A percentile compares a stretch with the other conserved stretches of the same genome.
Evolutionary conservation across 2,888 invertebrate species (phyloP).

Genomic region (Colostygia pectinataria): DNA sequence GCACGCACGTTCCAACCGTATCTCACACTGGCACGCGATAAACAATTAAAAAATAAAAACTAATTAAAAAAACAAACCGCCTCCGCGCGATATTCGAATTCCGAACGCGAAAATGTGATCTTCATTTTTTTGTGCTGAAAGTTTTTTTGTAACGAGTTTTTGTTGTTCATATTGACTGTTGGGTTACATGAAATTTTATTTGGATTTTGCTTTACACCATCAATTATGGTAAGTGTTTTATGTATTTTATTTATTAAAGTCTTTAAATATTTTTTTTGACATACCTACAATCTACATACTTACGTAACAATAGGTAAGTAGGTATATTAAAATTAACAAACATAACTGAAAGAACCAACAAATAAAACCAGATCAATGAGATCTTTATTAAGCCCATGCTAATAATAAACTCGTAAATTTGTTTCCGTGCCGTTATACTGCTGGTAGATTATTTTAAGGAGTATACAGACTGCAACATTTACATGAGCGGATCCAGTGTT

Average conservation of each 20-base stretch:
- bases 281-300: no score
- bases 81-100: constrained; percentile 38
- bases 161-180: constrained; percentile 36
- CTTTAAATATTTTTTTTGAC: no score
- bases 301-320: no score
- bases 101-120: constrained; percentile 43
- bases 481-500: neutral
- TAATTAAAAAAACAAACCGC: constrained; percentile 36
- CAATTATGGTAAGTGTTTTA: constrained; percentile 32
- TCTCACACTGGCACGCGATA: constrained; percentile 50
- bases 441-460: constrained; percentile 11
- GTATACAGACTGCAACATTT: constrained; percentile 5
- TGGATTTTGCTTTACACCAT: constrained; percentile 30
- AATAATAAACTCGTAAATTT: constrained; percentile 4
- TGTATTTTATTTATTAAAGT: neutral
- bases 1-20: constrained; percentile 46
- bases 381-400: constrained; percentile 1
- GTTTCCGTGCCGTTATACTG: constrained; percentile 19
- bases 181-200: constrained; percentile 28
- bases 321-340: no score
- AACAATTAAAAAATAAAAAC: constrained; percentile 42
- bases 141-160: constrained; percentile 26
- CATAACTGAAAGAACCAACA: neutral
- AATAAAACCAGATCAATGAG: constrained; percentile 9
- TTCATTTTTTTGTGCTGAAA: constrained; percentile 36